These are phyloP conservation scores for Montipora cactus DNA, from an alignment of 64 coral and sea anemone genomes.

Conservation along the genomic window DNA sequence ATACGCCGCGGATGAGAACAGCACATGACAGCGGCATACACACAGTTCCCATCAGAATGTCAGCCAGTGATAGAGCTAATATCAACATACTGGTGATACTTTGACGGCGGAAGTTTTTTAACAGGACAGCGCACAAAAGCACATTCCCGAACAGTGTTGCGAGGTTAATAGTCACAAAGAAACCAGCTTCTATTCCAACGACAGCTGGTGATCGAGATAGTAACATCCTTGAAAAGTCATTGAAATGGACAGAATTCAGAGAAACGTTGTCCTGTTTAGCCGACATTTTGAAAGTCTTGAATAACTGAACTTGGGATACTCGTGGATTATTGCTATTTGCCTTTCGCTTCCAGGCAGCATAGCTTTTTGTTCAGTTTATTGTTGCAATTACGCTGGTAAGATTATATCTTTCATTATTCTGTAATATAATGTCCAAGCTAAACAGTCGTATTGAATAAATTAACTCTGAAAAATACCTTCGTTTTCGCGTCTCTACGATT, in stretches of 20 bases:
- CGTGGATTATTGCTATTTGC: too few relatives aligned
- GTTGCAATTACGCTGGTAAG: too few relatives aligned
- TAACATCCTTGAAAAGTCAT: neutral
- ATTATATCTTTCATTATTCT: too few relatives aligned
- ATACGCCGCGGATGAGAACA: constrained; percentile 47
- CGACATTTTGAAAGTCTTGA: neutral
- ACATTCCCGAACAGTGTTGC: constrained; percentile 52
- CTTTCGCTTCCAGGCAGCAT: too few relatives aligned
- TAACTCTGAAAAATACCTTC: too few relatives aligned
- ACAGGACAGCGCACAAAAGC: constrained; percentile 35
- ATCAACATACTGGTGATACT: constrained; percentile 69
- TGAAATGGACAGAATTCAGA: neutral
- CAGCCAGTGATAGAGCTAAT: constrained; percentile 34
- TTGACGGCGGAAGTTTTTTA: constrained; percentile 12
- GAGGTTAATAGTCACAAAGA: constrained; percentile 37
- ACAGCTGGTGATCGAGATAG: neutral
- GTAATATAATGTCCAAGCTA: too few relatives aligned
- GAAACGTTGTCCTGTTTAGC: neutral
- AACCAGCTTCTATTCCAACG: constrained; percentile 22
- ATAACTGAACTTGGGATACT: too few relatives aligned
- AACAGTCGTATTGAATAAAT: too few relatives aligned
- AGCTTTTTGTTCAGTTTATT: too few relatives aligned
- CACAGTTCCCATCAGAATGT: constrained; percentile 52
- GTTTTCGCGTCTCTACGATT: too few relatives aligned
- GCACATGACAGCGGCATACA: constrained; percentile 57